Base-by-base conservation (phyloP, 2,113 vertebrate genomes). In the Mellivora capensis region DNA sequence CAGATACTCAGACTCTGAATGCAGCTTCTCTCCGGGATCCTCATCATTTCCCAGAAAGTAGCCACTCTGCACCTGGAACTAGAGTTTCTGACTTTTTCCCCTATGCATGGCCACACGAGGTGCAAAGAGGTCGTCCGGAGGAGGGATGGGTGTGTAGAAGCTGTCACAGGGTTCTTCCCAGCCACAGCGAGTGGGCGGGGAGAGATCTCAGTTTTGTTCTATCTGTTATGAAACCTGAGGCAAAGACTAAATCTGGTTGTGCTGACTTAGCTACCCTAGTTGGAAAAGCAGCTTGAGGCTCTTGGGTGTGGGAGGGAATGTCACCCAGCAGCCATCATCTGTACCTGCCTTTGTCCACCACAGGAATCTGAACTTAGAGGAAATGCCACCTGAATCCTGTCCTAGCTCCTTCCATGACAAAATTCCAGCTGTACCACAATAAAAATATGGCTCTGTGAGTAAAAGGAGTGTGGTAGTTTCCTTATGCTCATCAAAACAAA, bases 221-320 rank as follows among this genome's bases (percentile, higher is more conserved):
- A 10, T 62, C 69, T 69, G 67, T 42, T 95, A 39, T 14, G 84
- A 94, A 97, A 89, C 93, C 97, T 15, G 49, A 81, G 64, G 77
- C 12, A 57, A 93, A 97, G 96, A 96, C 98, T 80, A 95, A 90
- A 95, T 98, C 96, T 90, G 77, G 29, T 74, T 69, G 95, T 91
- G 67, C 59, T 39, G 94, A 97, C 94, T 98, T 86, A 94, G 77
- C 97, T 98, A 96, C 97, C 95, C 57, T 67, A 90, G 96, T 97
- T 80, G 79, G 8, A 10, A 49, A 76, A 74, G 88, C 42, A 31
- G 87, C 79, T 31, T 52, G 88, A 90, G 59, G 9, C 49, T 71
- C 64, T 54, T 15, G 25, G n/a, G 59, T 42, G 13, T 12, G 1
- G 74, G 31, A 47, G 34, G 54, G 39, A 87, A 67, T 34, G 31